A percentile compares a stretch with the other conserved stretches of the same genome.
Conservation (phyloP, 2,113 vertebrate species). For the Protomyctophum bolini region DNA sequence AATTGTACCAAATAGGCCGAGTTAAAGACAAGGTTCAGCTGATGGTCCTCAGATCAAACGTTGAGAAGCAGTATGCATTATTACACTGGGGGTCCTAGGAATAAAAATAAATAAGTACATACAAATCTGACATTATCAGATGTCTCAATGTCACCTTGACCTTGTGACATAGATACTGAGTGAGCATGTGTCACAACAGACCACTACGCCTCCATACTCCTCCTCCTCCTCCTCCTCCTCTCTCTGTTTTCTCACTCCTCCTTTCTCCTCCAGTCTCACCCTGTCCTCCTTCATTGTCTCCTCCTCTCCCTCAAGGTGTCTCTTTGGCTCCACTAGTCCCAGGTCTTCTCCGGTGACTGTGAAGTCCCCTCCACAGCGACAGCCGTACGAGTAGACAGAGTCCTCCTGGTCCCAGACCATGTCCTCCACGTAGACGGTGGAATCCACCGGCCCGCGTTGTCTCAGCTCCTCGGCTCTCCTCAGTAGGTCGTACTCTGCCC, state of each 20-base stretch:
- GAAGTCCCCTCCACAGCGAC: conserved; percentile 60
- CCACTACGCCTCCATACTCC: conserved; percentile 21
- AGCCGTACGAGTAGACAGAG: conserved; percentile 46
- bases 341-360: neutral
- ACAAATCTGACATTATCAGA: no score
- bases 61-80: no score
- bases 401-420: conserved; percentile 50
- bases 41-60: no score
- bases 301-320: conserved; percentile 1
- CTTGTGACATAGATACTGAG: conserved; percentile 58
- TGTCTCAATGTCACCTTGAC: conserved; percentile 16
- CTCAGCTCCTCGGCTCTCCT: conserved; percentile 47
- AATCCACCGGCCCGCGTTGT: conserved; percentile 59
- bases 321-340: no score
- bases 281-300: neutral
- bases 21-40: no score
- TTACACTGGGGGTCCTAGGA: no score
- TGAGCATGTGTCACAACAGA: conserved; percentile 63
- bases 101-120: no score
- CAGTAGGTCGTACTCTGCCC: conserved; percentile 85
- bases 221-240: conserved; percentile 25
- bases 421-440: conserved; percentile 46
- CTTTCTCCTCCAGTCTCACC: no score
- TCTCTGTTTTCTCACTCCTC: no score
- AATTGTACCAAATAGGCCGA: no score